These are phyloP conservation scores for Lagodon rhomboides DNA, from an alignment of 2,797 vertebrate species.

Conservation along the genomic window DNA sequence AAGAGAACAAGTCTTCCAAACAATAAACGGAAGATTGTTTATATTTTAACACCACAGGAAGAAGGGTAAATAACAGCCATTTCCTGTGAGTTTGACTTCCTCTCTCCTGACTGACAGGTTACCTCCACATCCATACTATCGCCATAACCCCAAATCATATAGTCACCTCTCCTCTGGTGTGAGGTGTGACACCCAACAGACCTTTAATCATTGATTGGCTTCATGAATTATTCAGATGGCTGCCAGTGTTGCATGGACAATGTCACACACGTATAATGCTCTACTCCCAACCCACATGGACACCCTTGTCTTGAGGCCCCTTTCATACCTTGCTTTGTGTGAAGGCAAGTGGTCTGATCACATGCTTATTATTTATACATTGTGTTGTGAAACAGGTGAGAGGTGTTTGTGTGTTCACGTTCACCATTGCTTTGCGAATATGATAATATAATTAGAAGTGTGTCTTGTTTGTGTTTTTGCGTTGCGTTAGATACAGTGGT, in stretches of 20 bases:
- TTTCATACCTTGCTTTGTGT: conserved; percentile 36
- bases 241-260: conserved; percentile 51
- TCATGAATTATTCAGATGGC: conserved; percentile 75
- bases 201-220: conserved; percentile 81
- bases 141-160: neutral
- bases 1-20: neutral
- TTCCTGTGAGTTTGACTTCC: neutral
- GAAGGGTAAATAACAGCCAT: no score
- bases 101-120: neutral
- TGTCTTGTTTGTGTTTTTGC: neutral
- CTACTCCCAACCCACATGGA: conserved; percentile 13
- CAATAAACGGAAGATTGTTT: neutral
- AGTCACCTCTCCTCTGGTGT: conserved; percentile 38
- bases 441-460: neutral
- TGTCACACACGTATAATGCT: conserved; percentile 15
- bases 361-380: conserved; percentile 25
- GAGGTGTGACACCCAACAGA: conserved; percentile 60
- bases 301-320: conserved; percentile 2
- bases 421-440: neutral
- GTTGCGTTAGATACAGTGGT: conserved; percentile 17
- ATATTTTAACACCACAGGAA: neutral
- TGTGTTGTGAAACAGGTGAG: conserved; percentile 7
- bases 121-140: neutral
- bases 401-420: neutral
- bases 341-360: conserved; percentile 24